Evolutionary conservation across 2,888 invertebrate genomes (phyloP), one percentile per base, ranked within the genome.

Genomic region (Cyrtodaria siliqua): DNA sequence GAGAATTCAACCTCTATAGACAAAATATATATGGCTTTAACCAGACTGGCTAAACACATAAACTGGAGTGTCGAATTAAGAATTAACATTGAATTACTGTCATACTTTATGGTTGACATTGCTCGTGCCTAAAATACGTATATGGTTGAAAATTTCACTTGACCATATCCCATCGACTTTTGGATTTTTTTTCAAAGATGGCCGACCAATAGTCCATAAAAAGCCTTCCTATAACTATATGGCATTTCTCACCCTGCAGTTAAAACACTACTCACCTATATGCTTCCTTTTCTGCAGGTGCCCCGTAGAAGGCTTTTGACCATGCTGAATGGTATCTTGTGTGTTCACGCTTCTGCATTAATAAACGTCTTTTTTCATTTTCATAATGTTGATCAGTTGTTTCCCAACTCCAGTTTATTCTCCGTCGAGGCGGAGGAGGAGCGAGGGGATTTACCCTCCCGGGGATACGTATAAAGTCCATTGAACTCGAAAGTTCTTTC

Each of bases 241-340:
- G 49, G 1, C 49, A n/a, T 49, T 49, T 1, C 49, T 2, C 2
- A 23, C 49, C 23, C n/a, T 49, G n/a, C n/a, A n/a, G 27, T 24
- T 27, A 33, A 33, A 33, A 8, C 33, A 56, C 29, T 26, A n/a
- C 26, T 61, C 67, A 92, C 92, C 91, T 91, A 79, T 92, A 91
- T 18, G 87, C 82, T 70, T 92, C 92, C 69, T 88, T 85, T 63
- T 92, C 92, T 9, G 91, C 90, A 23, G 89, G 87, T 40, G 88
- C 85, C 0, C 92, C 92, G 71, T 92, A 92, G 72, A 90, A 92
- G 4, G 90, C 88, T 79, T 90, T 92, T 16, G 88, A 83, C 92
- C 92, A 92, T 4, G 92, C 91, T 12, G 91, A 90, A 75, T 92
- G 92, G 61, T 92, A 92, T 33, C 92, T 69, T 57, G 86, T 86